Conservation (phyloP, 2,113 vertebrate genomes). For the Dunckerocampus dactyliophorus region DNA sequence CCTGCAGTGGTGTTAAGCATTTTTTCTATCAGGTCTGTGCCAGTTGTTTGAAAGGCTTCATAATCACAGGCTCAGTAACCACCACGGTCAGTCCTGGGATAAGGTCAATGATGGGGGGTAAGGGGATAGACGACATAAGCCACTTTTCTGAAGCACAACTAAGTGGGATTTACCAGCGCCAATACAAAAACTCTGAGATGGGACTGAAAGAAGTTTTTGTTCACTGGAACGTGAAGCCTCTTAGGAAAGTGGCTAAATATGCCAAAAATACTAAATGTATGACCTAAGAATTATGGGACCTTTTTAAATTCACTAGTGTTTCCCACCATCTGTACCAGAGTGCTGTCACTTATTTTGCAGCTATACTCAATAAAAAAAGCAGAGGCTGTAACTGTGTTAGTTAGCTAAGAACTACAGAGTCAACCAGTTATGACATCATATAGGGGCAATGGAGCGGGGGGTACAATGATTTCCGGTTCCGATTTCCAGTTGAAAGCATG, state of each 20-base stretch:
- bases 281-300: not conserved
- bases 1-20: conserved; percentile 46
- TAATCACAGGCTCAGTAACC: conserved; percentile 53
- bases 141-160: conserved; percentile 21
- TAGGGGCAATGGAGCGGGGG: no score
- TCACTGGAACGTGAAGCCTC: not conserved
- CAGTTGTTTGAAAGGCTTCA: conserved; percentile 51
- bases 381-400: no score
- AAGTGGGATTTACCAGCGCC: conserved; percentile 12
- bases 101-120: conserved; percentile 37
- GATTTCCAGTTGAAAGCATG: no score
- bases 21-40: conserved; percentile 44
- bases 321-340: no score
- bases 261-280: not conserved
- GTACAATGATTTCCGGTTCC: no score
- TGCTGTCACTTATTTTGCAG: no score
- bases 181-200: conserved; percentile 14
- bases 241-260: conserved; percentile 1
- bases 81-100: conserved; percentile 21
- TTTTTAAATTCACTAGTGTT: no score
- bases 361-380: no score
- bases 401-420: no score
- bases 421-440: no score
- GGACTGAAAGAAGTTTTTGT: conserved; percentile 4
- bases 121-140: conserved; percentile 25